A percentile compares a stretch with the other conserved stretches of the same genome.
Evolutionary conservation across 30 jellyfish, hydroid and myxozoan species (phyloP).

Genomic region (Turritopsis rubra): DNA sequence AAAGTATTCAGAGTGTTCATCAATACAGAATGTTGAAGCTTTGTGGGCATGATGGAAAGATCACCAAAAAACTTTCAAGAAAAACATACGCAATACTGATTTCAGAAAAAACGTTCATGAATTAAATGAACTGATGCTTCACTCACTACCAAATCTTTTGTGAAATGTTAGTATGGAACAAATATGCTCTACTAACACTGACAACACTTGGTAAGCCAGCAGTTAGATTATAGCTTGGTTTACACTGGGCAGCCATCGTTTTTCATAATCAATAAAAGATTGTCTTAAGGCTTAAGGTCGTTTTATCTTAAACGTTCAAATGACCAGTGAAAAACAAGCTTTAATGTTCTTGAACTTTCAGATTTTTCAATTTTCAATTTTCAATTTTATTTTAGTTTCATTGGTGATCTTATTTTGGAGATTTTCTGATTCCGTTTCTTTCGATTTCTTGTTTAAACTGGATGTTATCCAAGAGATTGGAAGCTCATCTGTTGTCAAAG

Average conservation of each 20-base stretch:
- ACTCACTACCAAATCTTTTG: too few relatives aligned
- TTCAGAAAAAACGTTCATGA: too few relatives aligned
- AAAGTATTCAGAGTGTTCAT: background rate
- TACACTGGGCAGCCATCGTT: too few relatives aligned
- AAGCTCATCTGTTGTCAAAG: constrained; percentile 31
- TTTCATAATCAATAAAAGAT: too few relatives aligned
- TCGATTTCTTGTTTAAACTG: constrained; percentile 8
- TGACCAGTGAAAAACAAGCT: too few relatives aligned
- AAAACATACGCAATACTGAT: background rate
- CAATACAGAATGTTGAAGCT: background rate
- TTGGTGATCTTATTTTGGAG: background rate
- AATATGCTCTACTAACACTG: background rate
- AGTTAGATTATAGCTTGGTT: too few relatives aligned
- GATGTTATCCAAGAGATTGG: constrained; percentile 19
- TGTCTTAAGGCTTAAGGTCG: too few relatives aligned
- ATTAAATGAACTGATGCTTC: too few relatives aligned
- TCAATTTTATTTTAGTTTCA: background rate
- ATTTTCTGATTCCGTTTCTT: background rate
- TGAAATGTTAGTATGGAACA: constrained; percentile 17
- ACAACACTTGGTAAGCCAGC: background rate
- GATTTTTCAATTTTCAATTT: background rate
- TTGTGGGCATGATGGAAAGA: background rate
- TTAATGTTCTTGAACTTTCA: too few relatives aligned
- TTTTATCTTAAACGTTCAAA: too few relatives aligned
- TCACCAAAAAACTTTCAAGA: background rate